Evolutionary conservation across 2,888 invertebrate species (phyloP).

Genomic region (Aspidapion aeneum): DNA sequence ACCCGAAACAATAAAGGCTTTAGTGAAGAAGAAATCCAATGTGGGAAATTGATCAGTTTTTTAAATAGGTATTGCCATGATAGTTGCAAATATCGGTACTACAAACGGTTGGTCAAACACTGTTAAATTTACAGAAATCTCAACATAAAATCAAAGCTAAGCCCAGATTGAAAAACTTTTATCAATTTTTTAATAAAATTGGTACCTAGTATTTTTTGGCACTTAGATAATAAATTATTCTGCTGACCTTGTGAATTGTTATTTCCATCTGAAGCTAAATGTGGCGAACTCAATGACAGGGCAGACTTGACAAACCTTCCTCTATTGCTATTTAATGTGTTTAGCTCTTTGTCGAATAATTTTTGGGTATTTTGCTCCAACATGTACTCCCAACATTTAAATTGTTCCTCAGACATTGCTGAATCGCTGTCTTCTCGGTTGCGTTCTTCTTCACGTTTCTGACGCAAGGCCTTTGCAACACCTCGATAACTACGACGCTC

Average conservation of each 20-base stretch:
- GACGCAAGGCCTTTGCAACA: constrained; percentile 61
- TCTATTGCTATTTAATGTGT: constrained; percentile 69
- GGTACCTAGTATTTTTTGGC: too few species aligned
- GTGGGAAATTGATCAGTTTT: too few species aligned
- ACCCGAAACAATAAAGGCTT: too few species aligned
- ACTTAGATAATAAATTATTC: too few species aligned
- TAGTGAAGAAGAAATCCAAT: too few species aligned
- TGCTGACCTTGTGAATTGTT: constrained; percentile 20
- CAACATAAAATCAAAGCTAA: too few species aligned
- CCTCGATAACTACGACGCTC: constrained; percentile 56
- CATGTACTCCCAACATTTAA: constrained; percentile 93
- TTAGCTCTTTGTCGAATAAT: constrained; percentile 75
- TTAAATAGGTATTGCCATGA: too few species aligned
- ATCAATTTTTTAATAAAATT: too few species aligned
- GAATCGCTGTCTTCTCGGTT: constrained; percentile 56
- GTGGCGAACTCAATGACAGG: constrained; percentile 64
- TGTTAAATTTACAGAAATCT: too few species aligned
- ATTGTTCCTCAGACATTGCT: constrained; percentile 77
- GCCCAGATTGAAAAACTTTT: too few species aligned
- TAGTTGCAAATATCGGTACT: too few species aligned
- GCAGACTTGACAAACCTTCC: constrained; percentile 56
- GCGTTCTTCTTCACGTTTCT: constrained; percentile 60
- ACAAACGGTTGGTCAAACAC: too few species aligned
- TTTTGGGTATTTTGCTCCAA: constrained; percentile 86
- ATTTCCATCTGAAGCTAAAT: constrained; percentile 48